Evolutionary conservation across 2,113 vertebrate genomes (phyloP).

Genomic region (Cavia porcellus): DNA sequence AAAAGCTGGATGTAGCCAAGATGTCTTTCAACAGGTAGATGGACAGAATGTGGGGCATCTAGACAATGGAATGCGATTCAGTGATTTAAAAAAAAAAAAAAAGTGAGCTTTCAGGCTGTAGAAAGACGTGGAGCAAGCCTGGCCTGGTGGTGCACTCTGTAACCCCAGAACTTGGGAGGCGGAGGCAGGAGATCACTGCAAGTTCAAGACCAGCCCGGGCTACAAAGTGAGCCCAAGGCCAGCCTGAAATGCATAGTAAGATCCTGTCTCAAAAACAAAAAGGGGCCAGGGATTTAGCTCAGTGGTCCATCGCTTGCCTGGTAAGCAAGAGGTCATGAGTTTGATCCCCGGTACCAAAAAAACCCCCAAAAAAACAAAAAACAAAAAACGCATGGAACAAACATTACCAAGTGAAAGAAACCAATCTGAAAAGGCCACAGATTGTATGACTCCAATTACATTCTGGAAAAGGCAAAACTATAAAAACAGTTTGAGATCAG

Average conservation of each 20-base stretch:
- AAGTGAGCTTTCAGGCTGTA: neutral
- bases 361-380: neutral
- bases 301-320: no score
- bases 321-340: no score
- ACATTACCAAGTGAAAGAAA: neutral
- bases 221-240: no score
- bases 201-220: no score
- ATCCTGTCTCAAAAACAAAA: no score
- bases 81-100: neutral
- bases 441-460: neutral
- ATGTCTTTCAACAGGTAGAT: neutral
- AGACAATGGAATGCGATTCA: neutral
- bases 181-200: no score
- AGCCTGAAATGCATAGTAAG: no score
- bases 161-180: no score
- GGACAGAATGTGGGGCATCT: neutral
- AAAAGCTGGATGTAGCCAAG: neutral
- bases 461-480: conserved; percentile 3
- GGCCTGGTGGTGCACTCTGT: no score
- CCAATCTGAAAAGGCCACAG: neutral
- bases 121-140: neutral
- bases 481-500: neutral
- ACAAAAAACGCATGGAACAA: neutral
- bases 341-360: no score
- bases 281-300: no score